Evolutionary conservation across 2,888 invertebrate genomes (phyloP).

Genomic region (Arctia plantaginis): DNA sequence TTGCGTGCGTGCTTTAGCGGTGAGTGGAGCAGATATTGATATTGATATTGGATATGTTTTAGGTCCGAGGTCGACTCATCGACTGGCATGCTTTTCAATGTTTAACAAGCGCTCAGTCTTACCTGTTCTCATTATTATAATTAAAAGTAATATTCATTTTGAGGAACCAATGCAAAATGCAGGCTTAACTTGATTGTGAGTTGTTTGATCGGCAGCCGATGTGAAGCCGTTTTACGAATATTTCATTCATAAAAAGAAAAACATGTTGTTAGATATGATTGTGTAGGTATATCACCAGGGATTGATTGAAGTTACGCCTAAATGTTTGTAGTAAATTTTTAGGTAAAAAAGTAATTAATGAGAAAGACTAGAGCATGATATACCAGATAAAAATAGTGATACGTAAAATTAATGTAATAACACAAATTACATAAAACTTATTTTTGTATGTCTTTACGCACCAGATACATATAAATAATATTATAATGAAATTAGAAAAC

Average conservation of each 20-base stretch:
- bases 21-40: neutral
- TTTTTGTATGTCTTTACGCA: too few relatives aligned
- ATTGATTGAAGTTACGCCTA: too few relatives aligned
- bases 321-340: too few relatives aligned
- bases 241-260: neutral
- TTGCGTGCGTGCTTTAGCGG: neutral
- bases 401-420: too few relatives aligned
- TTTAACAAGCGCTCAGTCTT: constrained; percentile 2
- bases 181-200: neutral
- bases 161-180: neutral
- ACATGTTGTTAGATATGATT: too few relatives aligned
- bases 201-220: neutral
- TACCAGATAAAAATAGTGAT: too few relatives aligned
- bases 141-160: constrained; percentile 2
- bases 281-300: too few relatives aligned
- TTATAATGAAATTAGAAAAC: constrained; percentile 52
- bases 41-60: too few relatives aligned
- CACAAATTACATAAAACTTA: too few relatives aligned
- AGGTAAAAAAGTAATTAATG: too few relatives aligned
- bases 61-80: neutral
- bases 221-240: neutral
- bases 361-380: too few relatives aligned
- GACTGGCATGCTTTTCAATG: neutral
- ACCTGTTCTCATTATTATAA: neutral
- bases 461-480: constrained; percentile 12